Base-by-base conservation (phyloP, 2,113 vertebrate genomes). In the Seriola rivoliana region DNA sequence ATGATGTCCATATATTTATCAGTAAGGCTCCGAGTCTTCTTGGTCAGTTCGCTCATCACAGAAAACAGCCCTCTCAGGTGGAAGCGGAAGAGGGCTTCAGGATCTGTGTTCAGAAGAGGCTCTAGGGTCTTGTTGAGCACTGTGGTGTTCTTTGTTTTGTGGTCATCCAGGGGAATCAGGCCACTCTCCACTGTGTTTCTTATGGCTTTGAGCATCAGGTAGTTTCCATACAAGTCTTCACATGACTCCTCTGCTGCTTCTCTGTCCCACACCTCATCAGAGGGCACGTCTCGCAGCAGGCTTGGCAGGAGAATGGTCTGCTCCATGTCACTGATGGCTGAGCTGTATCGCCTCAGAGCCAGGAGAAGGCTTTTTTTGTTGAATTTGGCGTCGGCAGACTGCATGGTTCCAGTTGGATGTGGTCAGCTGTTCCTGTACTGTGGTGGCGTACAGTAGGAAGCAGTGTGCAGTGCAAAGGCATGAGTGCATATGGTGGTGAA, bases 281-380 rank as follows among this genome's bases (percentile, higher is more conserved):
- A 87, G 19, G 94, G 94, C 50, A 97, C 90, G 0, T 97, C 97
- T 66, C 94, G 88, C 13, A 98, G 96, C 25, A 98, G 95, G 92
- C 96, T 98, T 57, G 97, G 97, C 76, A 99, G 94, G 93, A 99
- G 96, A 54, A 98, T 86, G 46, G 96, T 96, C 80, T 96, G 95
- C 92, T 98, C 97, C 97, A 98, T 98, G 92, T 96, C 92, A 1
- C 82, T 92, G 0, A 96, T 95, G 0, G 92, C 94, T 0, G 94
- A 91, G 21, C 93, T 94, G 94, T 97, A 99, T 73, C 88, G 86
- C 64, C 93, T 95, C 94, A 97, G 94, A 55, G 94, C 80, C 0
- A 91, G 7, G 64, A 87, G 73, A 6, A 95, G 87, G 84, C 91
- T 89, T 81, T 78, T 95, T n/a, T 8, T 79, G 66, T 89, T 80